These are phyloP conservation scores for Vanessa atalanta DNA, from an alignment of 1,140 invertebrate species.

Conservation along the genomic window DNA sequence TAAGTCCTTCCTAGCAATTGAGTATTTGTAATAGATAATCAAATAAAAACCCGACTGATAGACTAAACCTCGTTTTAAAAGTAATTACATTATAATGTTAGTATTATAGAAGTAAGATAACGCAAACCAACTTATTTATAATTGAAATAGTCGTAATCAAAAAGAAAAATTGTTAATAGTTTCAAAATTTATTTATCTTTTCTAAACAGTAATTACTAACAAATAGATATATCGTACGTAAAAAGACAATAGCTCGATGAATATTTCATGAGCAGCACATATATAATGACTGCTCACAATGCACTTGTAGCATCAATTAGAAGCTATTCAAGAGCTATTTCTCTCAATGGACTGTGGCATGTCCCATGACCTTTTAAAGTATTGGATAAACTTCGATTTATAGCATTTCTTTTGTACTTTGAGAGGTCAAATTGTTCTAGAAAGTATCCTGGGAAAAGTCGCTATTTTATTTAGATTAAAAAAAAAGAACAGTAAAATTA, in stretches of 20 bases:
- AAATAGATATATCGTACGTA: constrained; percentile 34
- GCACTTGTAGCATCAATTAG: constrained; percentile 62
- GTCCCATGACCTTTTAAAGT: constrained; percentile 41
- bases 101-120: not conserved
- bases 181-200: constrained; percentile 8
- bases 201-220: constrained; percentile 34
- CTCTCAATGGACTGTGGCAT: constrained; percentile 35
- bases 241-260: constrained; percentile 57
- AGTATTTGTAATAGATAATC: no score
- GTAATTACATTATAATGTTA: not conserved
- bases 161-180: not conserved
- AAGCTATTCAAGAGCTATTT: constrained; percentile 57
- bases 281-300: constrained; percentile 61
- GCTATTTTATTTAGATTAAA: not conserved
- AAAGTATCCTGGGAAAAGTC: constrained; percentile 17
- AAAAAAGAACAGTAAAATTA: not conserved
- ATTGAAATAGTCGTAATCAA: not conserved
- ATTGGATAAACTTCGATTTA: constrained; percentile 34
- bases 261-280: constrained; percentile 60
- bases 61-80: no score
- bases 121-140: not conserved
- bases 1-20: not conserved
- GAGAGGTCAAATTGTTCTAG: constrained; percentile 22
- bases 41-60: no score
- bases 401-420: constrained; percentile 25